phyloP scores from a whole-genome alignment of 2,113 vertebrate species.

The Loxodonta africana region DNA sequence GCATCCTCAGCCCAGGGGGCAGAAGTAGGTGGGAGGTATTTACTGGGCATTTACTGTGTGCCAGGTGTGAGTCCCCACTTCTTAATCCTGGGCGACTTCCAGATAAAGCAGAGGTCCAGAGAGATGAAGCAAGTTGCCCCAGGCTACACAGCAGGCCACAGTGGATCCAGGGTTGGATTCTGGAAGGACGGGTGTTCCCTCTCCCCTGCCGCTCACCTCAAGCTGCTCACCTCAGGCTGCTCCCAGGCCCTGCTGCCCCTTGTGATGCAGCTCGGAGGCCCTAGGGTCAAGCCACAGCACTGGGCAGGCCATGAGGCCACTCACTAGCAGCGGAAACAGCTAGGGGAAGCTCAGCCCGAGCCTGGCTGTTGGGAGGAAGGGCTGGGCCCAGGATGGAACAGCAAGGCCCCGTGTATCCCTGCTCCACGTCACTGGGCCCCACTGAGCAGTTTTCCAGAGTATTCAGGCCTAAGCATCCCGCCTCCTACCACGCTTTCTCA shows the following conservation, averaged over 20 bases:
- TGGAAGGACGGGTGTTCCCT: neutral
- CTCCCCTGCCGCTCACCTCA: neutral
- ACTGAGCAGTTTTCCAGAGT: neutral
- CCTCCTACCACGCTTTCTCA: neutral
- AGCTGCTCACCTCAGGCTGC: neutral
- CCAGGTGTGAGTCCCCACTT: neutral
- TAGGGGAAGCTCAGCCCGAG: neutral
- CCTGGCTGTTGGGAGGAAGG: slow-evolving; percentile 37
- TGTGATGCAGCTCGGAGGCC: neutral
- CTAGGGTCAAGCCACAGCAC: neutral
- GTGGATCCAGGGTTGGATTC: neutral
- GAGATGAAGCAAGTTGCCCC: neutral
- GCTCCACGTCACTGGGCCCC: neutral
- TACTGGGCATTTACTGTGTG: neutral
- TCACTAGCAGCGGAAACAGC: slow-evolving; percentile 42
- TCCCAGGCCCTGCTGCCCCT: neutral
- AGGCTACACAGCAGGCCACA: neutral
- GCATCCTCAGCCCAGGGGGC: neutral
- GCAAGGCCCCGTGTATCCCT: neutral
- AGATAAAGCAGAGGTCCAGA: slow-evolving; percentile 9
- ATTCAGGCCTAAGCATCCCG: neutral
- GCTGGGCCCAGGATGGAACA: neutral
- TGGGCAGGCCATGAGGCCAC: neutral
- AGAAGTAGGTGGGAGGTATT: neutral
- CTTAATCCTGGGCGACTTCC: neutral